These are phyloP conservation scores for Charina bottae DNA, from an alignment of 2,113 vertebrate genomes.

Conservation along the genomic window DNA sequence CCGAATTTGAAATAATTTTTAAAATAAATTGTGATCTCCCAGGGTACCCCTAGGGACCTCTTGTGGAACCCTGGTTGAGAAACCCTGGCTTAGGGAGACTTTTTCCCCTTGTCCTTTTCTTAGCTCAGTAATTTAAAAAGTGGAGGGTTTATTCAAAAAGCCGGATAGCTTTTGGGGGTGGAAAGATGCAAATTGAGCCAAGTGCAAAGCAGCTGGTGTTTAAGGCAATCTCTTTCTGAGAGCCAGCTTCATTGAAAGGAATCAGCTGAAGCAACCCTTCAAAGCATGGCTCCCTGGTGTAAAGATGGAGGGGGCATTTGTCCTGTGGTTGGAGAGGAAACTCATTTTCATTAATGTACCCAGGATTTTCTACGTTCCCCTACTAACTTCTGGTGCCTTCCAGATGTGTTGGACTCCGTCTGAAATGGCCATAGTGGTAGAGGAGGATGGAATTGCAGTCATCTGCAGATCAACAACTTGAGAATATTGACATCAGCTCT, in stretches of 20 bases:
- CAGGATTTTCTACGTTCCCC: background rate
- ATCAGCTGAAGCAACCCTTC: background rate
- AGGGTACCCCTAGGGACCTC: too few relatives aligned
- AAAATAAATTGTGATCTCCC: too few relatives aligned
- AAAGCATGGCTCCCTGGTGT: too few relatives aligned
- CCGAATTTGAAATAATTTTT: too few relatives aligned
- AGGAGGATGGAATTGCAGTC: background rate
- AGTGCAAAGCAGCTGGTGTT: background rate
- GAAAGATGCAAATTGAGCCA: background rate
- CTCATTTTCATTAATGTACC: background rate
- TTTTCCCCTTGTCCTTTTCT: background rate
- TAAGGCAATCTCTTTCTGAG: background rate
- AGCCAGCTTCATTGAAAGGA: background rate
- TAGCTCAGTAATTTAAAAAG: background rate
- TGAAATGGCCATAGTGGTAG: background rate
- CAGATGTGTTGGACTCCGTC: background rate
- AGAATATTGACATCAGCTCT: background rate
- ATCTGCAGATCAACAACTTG: background rate
- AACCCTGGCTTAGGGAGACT: background rate
- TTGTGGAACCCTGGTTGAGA: too few relatives aligned
- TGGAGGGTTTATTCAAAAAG: background rate
- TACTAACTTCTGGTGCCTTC: background rate
- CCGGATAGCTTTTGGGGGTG: background rate
- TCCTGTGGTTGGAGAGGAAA: background rate
- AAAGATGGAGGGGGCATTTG: background rate